These are phyloP conservation scores for Pomacea canaliculata DNA, from an alignment of 2,888 invertebrate species.

Conservation along the genomic window DNA sequence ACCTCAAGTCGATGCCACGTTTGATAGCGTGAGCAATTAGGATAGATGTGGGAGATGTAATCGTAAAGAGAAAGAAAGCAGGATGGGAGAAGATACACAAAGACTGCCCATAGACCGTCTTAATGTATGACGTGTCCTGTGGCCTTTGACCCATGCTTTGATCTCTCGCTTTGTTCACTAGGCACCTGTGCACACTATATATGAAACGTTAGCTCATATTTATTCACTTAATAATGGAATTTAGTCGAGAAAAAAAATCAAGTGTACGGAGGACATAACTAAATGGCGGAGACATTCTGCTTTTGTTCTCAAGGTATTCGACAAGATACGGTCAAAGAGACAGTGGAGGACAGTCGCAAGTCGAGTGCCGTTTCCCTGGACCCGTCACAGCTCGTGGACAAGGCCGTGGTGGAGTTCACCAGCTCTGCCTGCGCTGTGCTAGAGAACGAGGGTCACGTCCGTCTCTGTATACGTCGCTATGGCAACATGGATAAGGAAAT, in stretches of 20 bases:
- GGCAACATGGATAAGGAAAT: constrained; percentile 69
- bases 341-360: constrained; percentile 31
- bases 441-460: constrained; percentile 71
- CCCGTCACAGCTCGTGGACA: constrained; percentile 63
- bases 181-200: too few species aligned
- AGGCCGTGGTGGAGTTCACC: constrained; percentile 74
- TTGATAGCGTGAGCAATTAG: constrained; percentile 70
- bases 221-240: too few species aligned
- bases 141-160: too few species aligned
- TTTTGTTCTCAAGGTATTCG: constrained; percentile 13
- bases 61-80: not conserved
- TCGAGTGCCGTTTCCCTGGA: constrained; percentile 37
- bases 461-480: constrained; percentile 72
- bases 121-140: too few species aligned
- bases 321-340: constrained; percentile 16
- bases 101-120: too few species aligned
- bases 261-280: too few species aligned
- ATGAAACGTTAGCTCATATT: too few species aligned
- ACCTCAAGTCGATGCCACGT: constrained; percentile 71
- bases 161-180: too few species aligned
- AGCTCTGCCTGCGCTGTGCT: constrained; percentile 73
- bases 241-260: too few species aligned
- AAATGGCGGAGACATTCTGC: too few species aligned
- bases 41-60: not conserved
- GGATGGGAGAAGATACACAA: too few species aligned